Percentiles rank a stretch among this genome's conserved stretches.
phyloP scores from a whole-genome alignment of 2,113 vertebrate genomes.

The Laticauda laticaudata region DNA sequence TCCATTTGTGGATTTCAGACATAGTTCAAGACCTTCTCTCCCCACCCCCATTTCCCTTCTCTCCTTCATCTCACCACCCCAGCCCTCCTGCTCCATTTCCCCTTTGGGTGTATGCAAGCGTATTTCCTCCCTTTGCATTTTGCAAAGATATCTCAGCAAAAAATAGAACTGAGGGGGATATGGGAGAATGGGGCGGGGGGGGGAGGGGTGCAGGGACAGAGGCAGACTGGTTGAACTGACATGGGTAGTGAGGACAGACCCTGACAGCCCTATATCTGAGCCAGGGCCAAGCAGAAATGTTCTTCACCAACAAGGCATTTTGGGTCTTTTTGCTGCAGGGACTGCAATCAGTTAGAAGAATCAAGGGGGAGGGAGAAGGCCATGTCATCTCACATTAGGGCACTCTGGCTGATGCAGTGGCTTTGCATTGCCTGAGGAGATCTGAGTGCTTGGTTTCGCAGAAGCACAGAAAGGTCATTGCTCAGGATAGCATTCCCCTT shows the following conservation, averaged over 20 bases:
- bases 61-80: background rate
- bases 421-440: slow-evolving; percentile 20
- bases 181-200: background rate
- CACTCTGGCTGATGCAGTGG: slow-evolving; percentile 7
- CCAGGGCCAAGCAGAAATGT: slow-evolving; percentile 3
- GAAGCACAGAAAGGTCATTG: slow-evolving; percentile 33
- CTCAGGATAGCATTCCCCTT: slow-evolving; percentile 25
- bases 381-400: slow-evolving; percentile 32
- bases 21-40: background rate
- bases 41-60: slow-evolving; percentile 12
- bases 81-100: background rate
- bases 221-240: background rate
- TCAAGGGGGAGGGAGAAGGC: background rate
- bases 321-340: slow-evolving; percentile 26
- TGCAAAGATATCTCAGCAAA: slow-evolving; percentile 24
- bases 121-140: slow-evolving; percentile 20
- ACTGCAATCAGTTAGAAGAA: slow-evolving; percentile 1
- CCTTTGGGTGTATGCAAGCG: slow-evolving; percentile 5
- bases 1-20: slow-evolving; percentile 31
- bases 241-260: background rate
- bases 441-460: slow-evolving; percentile 16
- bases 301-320: slow-evolving; percentile 8
- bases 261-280: slow-evolving; percentile 23
- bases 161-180: slow-evolving; percentile 18
- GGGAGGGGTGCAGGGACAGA: too few species aligned